Evolutionary conservation across 1,140 invertebrate species (phyloP).

Genomic region (Penaeus vannamei): DNA sequence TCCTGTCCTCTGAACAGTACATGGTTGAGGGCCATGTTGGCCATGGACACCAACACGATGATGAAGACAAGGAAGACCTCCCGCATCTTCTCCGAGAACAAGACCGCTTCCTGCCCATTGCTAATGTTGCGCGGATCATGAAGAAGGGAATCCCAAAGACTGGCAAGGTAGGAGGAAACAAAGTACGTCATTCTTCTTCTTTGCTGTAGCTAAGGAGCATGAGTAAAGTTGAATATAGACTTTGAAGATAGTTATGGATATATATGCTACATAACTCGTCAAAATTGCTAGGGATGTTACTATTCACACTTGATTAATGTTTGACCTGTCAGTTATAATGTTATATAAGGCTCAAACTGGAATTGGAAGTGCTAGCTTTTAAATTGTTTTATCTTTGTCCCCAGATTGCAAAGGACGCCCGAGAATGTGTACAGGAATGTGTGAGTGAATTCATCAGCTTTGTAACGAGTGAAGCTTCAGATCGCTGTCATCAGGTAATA

Average conservation of each 20-base stretch:
- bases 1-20: constrained; percentile 53
- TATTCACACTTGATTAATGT: not conserved
- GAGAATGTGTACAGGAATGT: constrained; percentile 99
- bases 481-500: constrained; percentile 83
- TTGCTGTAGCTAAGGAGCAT: not conserved
- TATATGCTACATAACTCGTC: not conserved
- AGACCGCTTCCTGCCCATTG: constrained; percentile 96
- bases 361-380: no score
- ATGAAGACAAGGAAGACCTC: constrained; percentile 72
- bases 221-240: not conserved
- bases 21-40: constrained; percentile 52
- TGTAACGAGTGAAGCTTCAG: constrained; percentile 87
- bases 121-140: constrained; percentile 99
- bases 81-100: constrained; percentile 82
- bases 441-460: constrained; percentile 99
- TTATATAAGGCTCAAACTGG: no score
- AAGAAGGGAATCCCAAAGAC: constrained; percentile 96
- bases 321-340: not conserved
- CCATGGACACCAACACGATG: constrained; percentile 66
- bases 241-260: not conserved
- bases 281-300: no score
- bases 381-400: no score
- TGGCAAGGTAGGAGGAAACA: constrained; percentile 83
- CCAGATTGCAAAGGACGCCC: constrained; percentile 86
- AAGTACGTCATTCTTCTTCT: constrained; percentile 18